Evolutionary conservation across 2,113 vertebrate species (phyloP), one percentile per base, ranked within the genome.

Genomic region (Oreamnos americanus): DNA sequence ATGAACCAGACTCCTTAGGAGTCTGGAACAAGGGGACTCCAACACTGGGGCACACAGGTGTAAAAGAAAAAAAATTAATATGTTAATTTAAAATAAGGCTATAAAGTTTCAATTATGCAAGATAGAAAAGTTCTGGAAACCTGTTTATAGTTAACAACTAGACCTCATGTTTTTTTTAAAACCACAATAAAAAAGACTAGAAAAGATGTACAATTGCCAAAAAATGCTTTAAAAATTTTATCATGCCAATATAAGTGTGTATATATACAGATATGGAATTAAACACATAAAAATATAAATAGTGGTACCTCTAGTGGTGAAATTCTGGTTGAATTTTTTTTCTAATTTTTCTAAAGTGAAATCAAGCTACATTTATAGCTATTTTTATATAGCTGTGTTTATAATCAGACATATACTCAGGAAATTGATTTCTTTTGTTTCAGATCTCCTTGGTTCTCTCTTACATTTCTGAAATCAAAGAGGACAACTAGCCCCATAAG

Each of bases 291-390:
- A 90, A 87, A 88, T 71, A 36, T 62, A 91, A 91, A 86, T 9
- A 87, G 36, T 85, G 39, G 28, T 62, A 81, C 26, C 33, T 91
- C 17, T 62, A 53, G 19, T 90, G 36, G 45, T 92, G 7, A 16
- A n/a, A 88, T 85, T 88, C n/a, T 55, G 30, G 25, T 49, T 93
- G 47, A 60, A 87, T 23, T 7, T 39, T 85, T 93, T 91, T 90
- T 94, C 39, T 76, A 58, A 33, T 93, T 94, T 96, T 97, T 94
- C 51, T 92, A 25, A 83, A 87, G 25, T 87, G 17, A 87, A 90
- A 94, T 89, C 49, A 90, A 76, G 39, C 57, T 76, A 96, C 15
- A 81, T 85, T 96, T 47, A 93, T 53, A 76, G 21, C 49, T 81
- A 78, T 33, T 82, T 76, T 94, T 23, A 91, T 23, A 49, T 81